A percentile compares a stretch with the other conserved stretches of the same genome.
Evolutionary conservation across 2,797 vertebrate genomes (phyloP).

Genomic region (Harpagifer antarcticus): DNA sequence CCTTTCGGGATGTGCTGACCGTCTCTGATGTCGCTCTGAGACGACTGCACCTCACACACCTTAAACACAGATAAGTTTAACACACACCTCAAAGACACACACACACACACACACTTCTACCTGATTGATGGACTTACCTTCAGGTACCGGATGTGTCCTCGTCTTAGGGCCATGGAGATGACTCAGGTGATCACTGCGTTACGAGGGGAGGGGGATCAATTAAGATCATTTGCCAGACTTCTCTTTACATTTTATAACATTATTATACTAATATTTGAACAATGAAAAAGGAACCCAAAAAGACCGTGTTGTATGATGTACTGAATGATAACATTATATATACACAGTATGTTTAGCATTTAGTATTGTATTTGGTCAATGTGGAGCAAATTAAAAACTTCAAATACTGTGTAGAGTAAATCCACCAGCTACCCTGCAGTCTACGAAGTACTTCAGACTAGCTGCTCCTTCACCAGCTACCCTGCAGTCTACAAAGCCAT

Average conservation of each 20-base stretch:
- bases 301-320: too few relatives aligned
- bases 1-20: conserved; percentile 70
- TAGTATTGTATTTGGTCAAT: too few relatives aligned
- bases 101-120: not conserved
- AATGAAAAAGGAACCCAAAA: too few relatives aligned
- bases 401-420: too few relatives aligned
- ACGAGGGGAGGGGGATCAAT: conserved; percentile 14
- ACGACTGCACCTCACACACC: conserved; percentile 87
- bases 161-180: conserved; percentile 84
- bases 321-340: too few relatives aligned
- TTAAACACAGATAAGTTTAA: conserved; percentile 42
- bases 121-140: conserved; percentile 75
- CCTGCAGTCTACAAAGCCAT: too few relatives aligned
- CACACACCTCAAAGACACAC: not conserved
- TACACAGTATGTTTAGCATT: too few relatives aligned
- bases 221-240: not conserved
- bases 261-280: too few relatives aligned
- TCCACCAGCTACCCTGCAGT: too few relatives aligned
- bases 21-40: conserved; percentile 80
- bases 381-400: too few relatives aligned
- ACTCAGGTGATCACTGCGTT: conserved; percentile 42
- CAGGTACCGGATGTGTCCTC: conserved; percentile 87
- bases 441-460: too few relatives aligned
- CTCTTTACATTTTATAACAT: not conserved
- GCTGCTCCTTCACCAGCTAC: too few relatives aligned